These are phyloP conservation scores for Ovis aries DNA, from an alignment of 2,113 vertebrate genomes.

Conservation along the genomic window DNA sequence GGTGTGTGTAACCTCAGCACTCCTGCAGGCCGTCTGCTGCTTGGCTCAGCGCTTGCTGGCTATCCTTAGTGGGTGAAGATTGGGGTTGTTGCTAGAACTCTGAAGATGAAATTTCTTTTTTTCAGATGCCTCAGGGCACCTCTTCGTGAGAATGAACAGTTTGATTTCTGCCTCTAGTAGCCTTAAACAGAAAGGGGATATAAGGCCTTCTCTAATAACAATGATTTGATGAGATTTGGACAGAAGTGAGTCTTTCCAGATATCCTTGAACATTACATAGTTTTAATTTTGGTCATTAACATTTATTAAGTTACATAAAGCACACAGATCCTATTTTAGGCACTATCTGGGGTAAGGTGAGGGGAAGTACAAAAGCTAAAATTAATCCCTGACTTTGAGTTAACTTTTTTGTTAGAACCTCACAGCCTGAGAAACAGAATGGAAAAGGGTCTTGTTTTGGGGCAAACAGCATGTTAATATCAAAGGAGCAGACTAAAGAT, in stretches of 20 bases:
- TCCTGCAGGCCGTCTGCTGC: constrained; percentile 63
- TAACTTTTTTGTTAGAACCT: not conserved
- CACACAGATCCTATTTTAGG: not conserved
- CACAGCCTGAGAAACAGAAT: not conserved
- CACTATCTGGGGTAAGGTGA: not conserved
- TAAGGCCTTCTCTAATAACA: not conserved
- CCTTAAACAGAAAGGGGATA: not conserved
- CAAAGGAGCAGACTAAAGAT: not conserved
- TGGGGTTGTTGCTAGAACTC: not conserved
- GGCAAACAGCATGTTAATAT: not conserved
- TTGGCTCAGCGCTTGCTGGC: not conserved
- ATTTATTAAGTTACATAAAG: not conserved
- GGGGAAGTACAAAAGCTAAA: not conserved
- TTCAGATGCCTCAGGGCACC: not conserved
- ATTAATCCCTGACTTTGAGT: not conserved
- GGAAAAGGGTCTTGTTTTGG: not conserved
- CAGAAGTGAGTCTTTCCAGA: not conserved
- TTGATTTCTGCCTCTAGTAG: not conserved
- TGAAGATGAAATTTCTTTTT: not conserved
- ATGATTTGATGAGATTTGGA: not conserved
- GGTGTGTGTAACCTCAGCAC: constrained; percentile 79
- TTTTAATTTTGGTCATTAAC: not conserved
- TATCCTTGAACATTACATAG: not conserved
- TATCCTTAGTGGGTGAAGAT: not conserved
- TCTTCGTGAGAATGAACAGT: not conserved